These are phyloP conservation scores for Marmota flaviventris DNA, from an alignment of 2,113 vertebrate genomes.

Conservation along the genomic window DNA sequence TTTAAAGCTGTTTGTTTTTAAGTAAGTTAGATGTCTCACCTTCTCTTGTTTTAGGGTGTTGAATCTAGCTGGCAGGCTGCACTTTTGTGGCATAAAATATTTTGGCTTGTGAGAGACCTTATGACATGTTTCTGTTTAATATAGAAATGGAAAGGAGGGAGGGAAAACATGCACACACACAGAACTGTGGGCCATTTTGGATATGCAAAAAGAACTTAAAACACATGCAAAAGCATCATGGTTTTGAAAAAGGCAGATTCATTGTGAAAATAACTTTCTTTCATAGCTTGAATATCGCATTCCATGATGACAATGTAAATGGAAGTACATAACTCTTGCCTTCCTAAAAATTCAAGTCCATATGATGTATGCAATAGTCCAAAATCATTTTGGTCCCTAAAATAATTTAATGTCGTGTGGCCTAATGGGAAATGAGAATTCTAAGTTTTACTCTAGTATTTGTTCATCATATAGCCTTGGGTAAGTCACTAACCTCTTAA, in stretches of 20 bases:
- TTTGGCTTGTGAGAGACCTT: conserved; percentile 49
- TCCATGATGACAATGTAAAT: conserved; percentile 22
- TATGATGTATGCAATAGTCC: conserved; percentile 7
- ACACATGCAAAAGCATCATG: neutral
- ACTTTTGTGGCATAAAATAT: conserved; percentile 46
- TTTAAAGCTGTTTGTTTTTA: conserved; percentile 46
- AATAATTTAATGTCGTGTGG: conserved; percentile 21
- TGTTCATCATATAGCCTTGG: conserved; percentile 21
- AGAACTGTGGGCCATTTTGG: neutral
- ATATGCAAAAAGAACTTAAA: conserved; percentile 15
- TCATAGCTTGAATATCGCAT: conserved; percentile 3
- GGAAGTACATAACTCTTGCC: neutral
- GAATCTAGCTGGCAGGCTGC: conserved; percentile 46
- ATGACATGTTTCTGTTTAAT: conserved; percentile 39
- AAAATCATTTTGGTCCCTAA: conserved; percentile 13
- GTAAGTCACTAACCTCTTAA: conserved; percentile 36
- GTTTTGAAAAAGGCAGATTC: neutral
- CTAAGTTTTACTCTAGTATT: conserved; percentile 46
- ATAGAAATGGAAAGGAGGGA: neutral
- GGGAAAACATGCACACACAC: neutral
- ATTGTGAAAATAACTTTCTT: conserved; percentile 36
- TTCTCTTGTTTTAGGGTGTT: conserved; percentile 27
- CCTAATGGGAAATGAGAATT: conserved; percentile 25
- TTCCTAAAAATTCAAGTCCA: conserved; percentile 45
- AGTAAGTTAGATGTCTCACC: conserved; percentile 5